These are phyloP conservation scores for Daboia siamensis DNA, from an alignment of 2,113 vertebrate species.

Conservation along the genomic window DNA sequence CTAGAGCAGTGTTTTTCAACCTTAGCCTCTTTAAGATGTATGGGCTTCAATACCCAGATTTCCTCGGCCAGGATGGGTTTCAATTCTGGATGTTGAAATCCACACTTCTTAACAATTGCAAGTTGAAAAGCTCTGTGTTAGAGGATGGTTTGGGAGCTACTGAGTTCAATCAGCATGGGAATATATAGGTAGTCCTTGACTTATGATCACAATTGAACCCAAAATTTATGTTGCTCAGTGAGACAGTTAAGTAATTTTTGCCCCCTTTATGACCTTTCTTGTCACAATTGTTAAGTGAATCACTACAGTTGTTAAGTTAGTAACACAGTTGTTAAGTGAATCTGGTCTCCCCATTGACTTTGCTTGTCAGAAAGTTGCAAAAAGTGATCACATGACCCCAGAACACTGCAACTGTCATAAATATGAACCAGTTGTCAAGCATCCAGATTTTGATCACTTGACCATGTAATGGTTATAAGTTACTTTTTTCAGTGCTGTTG, in stretches of 20 bases:
- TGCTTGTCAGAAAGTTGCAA: background rate
- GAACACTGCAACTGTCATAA: background rate
- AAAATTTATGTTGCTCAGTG: background rate
- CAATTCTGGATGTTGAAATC: background rate
- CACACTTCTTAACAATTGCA: background rate
- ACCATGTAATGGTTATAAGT: background rate
- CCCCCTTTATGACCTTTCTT: background rate
- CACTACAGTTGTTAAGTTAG: background rate
- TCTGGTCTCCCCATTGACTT: background rate
- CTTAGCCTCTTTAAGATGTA: background rate
- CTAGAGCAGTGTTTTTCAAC: background rate
- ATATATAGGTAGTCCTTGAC: background rate
- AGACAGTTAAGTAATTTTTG: background rate
- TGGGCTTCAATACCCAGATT: background rate
- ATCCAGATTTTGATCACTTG: background rate
- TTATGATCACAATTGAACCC: background rate
- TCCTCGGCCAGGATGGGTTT: background rate
- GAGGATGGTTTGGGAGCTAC: background rate
- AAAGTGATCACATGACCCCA: background rate
- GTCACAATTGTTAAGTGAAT: background rate
- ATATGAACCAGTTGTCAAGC: background rate
- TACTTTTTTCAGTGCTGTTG: background rate
- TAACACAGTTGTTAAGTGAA: background rate
- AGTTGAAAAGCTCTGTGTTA: background rate
- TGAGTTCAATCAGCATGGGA: background rate